These are phyloP conservation scores for Oreortyx pictus DNA, from an alignment of 2,797 vertebrate genomes.

Conservation along the genomic window DNA sequence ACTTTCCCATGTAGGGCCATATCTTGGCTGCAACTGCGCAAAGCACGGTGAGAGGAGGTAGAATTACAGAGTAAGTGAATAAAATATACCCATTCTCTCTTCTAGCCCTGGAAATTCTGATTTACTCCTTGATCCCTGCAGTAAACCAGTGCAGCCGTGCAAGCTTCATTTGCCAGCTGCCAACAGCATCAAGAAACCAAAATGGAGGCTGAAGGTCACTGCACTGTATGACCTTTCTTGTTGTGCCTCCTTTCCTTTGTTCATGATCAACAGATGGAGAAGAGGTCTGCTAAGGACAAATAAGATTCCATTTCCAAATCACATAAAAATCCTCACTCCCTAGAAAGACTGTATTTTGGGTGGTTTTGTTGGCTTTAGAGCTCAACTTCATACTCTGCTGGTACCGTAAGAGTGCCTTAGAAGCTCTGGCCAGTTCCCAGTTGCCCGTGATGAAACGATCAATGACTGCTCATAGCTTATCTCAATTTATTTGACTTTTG, in stretches of 20 bases:
- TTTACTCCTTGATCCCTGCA: not conserved
- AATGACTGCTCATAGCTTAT: not conserved
- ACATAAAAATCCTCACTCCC: not conserved
- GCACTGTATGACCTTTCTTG: not conserved
- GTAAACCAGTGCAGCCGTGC: not conserved
- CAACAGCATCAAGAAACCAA: not conserved
- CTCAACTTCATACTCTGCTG: not conserved
- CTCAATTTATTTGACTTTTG: conserved; percentile 12
- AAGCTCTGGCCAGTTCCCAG: not conserved
- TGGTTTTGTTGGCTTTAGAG: not conserved
- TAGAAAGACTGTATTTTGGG: not conserved
- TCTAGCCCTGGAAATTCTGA: not conserved
- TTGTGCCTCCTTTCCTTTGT: not conserved
- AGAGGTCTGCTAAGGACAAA: not conserved
- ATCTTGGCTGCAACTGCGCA: not conserved
- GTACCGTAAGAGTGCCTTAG: not conserved
- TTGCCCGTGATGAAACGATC: not conserved
- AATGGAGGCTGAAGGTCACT: not conserved
- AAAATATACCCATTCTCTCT: not conserved
- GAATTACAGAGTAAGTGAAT: not conserved
- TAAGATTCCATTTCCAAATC: not conserved
- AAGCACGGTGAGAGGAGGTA: not conserved
- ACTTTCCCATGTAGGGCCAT: not conserved
- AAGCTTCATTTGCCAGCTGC: not conserved
- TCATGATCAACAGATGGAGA: not conserved